These are phyloP conservation scores for Sylvietta virens DNA, from an alignment of 2,113 vertebrate genomes.

Conservation along the genomic window DNA sequence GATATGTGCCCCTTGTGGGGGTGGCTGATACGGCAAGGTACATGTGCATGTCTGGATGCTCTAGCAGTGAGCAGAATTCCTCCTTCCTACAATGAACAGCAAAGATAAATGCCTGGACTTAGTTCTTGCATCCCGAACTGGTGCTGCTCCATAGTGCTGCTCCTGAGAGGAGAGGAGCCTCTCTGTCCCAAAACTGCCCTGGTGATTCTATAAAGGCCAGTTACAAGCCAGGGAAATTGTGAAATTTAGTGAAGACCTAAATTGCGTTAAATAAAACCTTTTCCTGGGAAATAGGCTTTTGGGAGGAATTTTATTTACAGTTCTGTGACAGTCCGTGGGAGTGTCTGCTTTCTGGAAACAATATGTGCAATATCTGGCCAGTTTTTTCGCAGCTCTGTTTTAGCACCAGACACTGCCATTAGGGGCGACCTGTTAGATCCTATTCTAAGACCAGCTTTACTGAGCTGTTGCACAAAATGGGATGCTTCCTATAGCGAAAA, in stretches of 20 bases:
- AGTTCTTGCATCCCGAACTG: not conserved
- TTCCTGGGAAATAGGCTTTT: not conserved
- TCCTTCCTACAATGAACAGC: rapidly evolving
- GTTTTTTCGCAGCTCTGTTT: not conserved
- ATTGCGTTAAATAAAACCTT: rapidly evolving
- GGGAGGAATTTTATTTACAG: not conserved
- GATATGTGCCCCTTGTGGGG: rapidly evolving
- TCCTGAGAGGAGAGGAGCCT: not conserved
- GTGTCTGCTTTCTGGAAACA: not conserved
- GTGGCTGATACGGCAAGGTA: not conserved
- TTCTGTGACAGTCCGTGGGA: not conserved
- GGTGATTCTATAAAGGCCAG: not conserved
- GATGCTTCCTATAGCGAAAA: not conserved
- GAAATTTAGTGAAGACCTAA: not conserved
- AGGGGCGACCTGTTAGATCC: not conserved
- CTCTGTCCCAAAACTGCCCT: not conserved
- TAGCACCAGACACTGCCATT: rapidly evolving
- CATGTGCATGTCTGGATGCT: rapidly evolving
- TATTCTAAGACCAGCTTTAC: not conserved
- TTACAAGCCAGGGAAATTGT: not conserved
- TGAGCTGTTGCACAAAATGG: not conserved
- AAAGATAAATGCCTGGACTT: not conserved
- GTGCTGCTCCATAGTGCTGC: rapidly evolving
- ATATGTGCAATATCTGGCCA: not conserved
- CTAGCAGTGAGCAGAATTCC: not conserved